These are phyloP conservation scores for Drosophila cardini DNA, from an alignment of 1,140 invertebrate species.

Conservation along the genomic window DNA sequence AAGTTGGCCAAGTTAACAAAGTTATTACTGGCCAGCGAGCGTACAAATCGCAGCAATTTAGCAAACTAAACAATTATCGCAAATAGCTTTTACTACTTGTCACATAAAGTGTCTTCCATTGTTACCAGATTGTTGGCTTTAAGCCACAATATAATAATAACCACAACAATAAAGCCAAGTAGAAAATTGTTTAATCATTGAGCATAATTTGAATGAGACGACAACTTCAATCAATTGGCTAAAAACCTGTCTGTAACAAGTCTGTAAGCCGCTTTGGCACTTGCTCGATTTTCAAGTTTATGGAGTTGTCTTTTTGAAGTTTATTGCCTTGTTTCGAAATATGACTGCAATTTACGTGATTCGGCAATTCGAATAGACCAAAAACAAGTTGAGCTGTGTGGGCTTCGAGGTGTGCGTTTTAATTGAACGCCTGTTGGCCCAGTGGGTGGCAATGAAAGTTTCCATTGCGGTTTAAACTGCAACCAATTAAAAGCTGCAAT, in stretches of 20 bases:
- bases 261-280: constrained; percentile 50
- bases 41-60: constrained; percentile 71
- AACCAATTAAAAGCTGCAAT: constrained; percentile 26
- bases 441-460: constrained; percentile 36
- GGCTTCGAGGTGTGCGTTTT: constrained; percentile 6
- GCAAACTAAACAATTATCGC: constrained; percentile 74
- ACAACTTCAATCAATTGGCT: constrained; percentile 33
- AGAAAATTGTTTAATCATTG: constrained; percentile 79
- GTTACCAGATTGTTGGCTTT: constrained; percentile 5
- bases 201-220: constrained; percentile 67
- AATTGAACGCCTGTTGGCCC: constrained; percentile 24
- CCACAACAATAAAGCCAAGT: constrained; percentile 10
- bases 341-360: constrained; percentile 68
- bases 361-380: constrained; percentile 32
- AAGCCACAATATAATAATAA: constrained; percentile 2
- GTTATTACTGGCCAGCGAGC: constrained; percentile 54
- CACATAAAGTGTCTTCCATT: constrained; percentile 60
- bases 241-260: constrained; percentile 54
- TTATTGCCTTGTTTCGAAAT: constrained; percentile 68
- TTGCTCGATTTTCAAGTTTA: constrained; percentile 64
- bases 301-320: constrained; percentile 40
- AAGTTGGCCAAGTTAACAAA: constrained; percentile 54
- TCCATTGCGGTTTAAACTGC: neutral
- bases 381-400: constrained; percentile 19
- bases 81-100: constrained; percentile 57